Base-by-base conservation (phyloP, 64 coral and sea anemone species). In the Porites australiensis region DNA sequence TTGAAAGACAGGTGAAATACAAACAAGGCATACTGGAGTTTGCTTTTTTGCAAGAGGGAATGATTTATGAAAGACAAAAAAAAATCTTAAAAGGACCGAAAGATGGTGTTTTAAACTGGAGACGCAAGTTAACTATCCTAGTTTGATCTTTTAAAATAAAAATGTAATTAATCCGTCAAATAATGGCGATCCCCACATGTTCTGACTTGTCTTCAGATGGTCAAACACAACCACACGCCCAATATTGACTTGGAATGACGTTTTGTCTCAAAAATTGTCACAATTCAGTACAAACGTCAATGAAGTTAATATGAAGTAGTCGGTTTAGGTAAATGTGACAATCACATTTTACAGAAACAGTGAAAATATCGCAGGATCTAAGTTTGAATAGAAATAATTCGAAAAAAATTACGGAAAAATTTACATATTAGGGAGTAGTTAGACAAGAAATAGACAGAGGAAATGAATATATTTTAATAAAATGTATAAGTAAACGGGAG, bases 381-480 rank as follows among this genome's bases (percentile, higher is more conserved):
- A 73, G 12, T 46, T 73, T 11, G 13, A 73, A 73, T 10, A 13
- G 12, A 37, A 8, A 8, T 20, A 3, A 13, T 12, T 48, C 48
- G 22, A 45, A 19, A 19, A 11, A 82, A 66, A 65, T 57, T 22
- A 23, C 22, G 48, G 37, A 7, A 47, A 64, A 15, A 82, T 47
- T 64, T 49, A 14, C 58, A 11, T n/a, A 58, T 46, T 23, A 47
- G 7, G 23, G 7, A 46, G 58, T 64, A 18, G 14, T 82, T 6
- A 43, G 27, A 37, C 27, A 37, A 10, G 75, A 64, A 79, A 21
- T 21, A 44, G 3, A 8, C 43, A 61, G 58, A 82, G 79, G 60
- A 82, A 82, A 82, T 82, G 79, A 82, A 82, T 14, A 19, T 19
- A 82, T 82, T 37, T 61, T 44, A 63, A 62, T 81, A 81, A 81